Evolutionary conservation across 2,797 vertebrate species (phyloP), one percentile per base, ranked within the genome.

Genomic region (Discoglossus pictus): DNA sequence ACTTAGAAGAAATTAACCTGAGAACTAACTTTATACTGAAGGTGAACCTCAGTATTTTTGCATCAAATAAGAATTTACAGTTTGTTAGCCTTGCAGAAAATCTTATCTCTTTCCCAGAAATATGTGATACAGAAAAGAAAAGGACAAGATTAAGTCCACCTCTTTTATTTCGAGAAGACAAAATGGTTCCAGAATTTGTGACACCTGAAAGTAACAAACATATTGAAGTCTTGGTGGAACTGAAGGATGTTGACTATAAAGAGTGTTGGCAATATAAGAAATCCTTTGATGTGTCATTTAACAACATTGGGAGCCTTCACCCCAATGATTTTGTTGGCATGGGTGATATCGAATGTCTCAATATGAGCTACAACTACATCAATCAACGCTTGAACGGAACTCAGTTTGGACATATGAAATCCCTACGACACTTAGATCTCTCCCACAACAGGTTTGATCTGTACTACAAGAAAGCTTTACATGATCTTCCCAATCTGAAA

Each of bases 281-380:
- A 9, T 75, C 50, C n/a, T 75, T 88, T 80, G 85, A 92, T 65
- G 60, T 93, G 7, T 93, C 91, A 61, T 87, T 88, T 74, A 93
- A 93, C 77, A 84, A 88, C 60, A 88, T 93, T 27, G 48, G 86
- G 42, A 80, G 65, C 61, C 66, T 93, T 4, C 76, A 78, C 9
- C 27, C 75, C 56, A 40, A 61, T 3, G 63, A 86, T 27, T 89
- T 92, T 58, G 27, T 36, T 54, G 90, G 88, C 20, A 84, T 93
- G 84, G 91, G 90, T 51, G 75, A 86, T 2, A 81, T 68, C 16
- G 79, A 83, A 48, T 93, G 91, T 68, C 78, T 93, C 39, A 84
- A 92, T 72, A 80, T 93, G 69, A 92, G 90, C 35, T 84, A 78
- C 61, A 93, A 93, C 76, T 93, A 92, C 73, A 87, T 92, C 74